phyloP scores from a whole-genome alignment of 2,888 invertebrate species.

The Diplazon laetatorius region DNA sequence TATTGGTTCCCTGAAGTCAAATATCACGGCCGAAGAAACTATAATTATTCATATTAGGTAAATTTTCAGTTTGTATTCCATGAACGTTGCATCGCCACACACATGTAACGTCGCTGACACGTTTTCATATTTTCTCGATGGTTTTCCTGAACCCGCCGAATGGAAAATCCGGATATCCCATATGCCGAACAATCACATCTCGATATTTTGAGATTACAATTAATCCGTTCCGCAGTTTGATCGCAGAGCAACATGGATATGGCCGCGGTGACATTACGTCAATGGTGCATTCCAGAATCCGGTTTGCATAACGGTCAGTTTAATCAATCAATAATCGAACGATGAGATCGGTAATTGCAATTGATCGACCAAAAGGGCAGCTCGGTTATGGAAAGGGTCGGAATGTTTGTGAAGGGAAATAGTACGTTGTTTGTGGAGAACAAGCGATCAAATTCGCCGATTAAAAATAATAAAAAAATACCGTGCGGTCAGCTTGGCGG shows the following conservation, averaged over 20 bases:
- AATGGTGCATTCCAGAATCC: neutral
- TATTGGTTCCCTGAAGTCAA: too few species aligned
- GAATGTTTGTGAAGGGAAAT: constrained; percentile 24
- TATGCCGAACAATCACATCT: neutral
- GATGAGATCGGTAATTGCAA: constrained; percentile 9
- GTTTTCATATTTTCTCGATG: too few species aligned
- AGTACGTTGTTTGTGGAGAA: constrained; percentile 2
- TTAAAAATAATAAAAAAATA: too few species aligned
- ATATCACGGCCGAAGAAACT: too few species aligned
- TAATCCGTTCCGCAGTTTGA: neutral
- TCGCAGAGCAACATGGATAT: constrained; percentile 14
- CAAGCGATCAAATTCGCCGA: constrained; percentile 12
- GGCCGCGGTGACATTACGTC: neutral
- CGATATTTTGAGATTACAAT: neutral
- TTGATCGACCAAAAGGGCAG: constrained; percentile 22
- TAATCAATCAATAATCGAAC: constrained; percentile 7
- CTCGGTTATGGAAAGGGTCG: too few species aligned
- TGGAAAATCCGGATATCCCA: too few species aligned
- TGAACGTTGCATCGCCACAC: too few species aligned
- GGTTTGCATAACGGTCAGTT: neutral
- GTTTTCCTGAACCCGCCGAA: too few species aligned
- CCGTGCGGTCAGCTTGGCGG: constrained; percentile 11
- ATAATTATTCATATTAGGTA: too few species aligned
- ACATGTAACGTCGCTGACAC: too few species aligned
- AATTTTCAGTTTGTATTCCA: too few species aligned